These are phyloP conservation scores for Euplexia lucipara DNA, from an alignment of 2,888 invertebrate genomes.

Conservation along the genomic window DNA sequence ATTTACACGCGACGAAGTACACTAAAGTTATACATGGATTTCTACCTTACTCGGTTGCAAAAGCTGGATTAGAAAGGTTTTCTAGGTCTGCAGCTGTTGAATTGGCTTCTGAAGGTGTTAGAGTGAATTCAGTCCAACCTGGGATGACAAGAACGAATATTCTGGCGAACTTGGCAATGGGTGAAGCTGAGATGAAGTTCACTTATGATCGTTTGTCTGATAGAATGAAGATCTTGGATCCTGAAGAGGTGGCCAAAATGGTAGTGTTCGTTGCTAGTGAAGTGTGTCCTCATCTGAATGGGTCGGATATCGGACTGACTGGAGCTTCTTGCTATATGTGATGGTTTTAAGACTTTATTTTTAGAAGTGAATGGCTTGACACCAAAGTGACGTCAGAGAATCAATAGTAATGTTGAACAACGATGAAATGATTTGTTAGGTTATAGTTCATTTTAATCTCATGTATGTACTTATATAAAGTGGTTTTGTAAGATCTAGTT, in stretches of 20 bases:
- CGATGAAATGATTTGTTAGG: neutral
- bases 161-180: constrained; percentile 67
- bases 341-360: constrained; percentile 8
- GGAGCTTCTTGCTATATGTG: constrained; percentile 62
- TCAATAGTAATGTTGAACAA: neutral
- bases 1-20: constrained; percentile 96
- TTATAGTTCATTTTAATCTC: neutral
- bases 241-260: constrained; percentile 76
- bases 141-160: constrained; percentile 72
- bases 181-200: constrained; percentile 65
- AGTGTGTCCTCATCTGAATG: constrained; percentile 74
- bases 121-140: constrained; percentile 74
- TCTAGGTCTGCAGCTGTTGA: constrained; percentile 74
- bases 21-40: constrained; percentile 76
- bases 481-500: neutral
- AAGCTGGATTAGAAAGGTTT: constrained; percentile 72
- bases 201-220: constrained; percentile 61
- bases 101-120: constrained; percentile 69
- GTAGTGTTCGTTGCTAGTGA: constrained; percentile 75
- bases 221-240: constrained; percentile 69
- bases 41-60: constrained; percentile 69
- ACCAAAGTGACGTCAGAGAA: neutral
- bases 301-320: constrained; percentile 70
- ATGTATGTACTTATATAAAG: neutral
- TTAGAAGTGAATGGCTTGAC: neutral